These are phyloP conservation scores for Volucella inflata DNA, from an alignment of 2,888 invertebrate genomes.

Conservation along the genomic window DNA sequence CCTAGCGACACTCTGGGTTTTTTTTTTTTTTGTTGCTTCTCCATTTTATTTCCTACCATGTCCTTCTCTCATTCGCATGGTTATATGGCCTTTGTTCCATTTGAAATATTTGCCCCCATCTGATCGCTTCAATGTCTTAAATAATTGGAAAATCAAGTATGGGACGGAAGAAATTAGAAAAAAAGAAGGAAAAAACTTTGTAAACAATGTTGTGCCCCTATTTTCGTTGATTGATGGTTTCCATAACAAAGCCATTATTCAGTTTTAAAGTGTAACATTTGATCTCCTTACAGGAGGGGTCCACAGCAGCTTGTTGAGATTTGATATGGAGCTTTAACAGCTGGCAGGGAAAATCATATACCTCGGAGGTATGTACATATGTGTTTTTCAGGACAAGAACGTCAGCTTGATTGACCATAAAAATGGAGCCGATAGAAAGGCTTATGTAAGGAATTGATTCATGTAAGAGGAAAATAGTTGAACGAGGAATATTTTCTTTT, in stretches of 20 bases:
- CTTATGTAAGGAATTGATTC: no score
- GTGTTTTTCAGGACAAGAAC: neutral
- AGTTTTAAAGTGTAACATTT: conserved; percentile 63
- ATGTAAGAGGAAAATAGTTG: no score
- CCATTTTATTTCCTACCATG: neutral
- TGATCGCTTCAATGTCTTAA: conserved; percentile 46
- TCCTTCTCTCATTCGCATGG: neutral
- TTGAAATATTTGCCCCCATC: conserved; percentile 28
- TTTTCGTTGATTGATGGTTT: conserved; percentile 69
- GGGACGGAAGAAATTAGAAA: conserved; percentile 22
- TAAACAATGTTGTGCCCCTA: conserved; percentile 39
- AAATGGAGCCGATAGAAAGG: no score
- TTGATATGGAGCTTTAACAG: neutral
- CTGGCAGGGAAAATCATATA: neutral
- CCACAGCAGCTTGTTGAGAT: conserved; percentile 15
- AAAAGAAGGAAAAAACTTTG: conserved; percentile 38
- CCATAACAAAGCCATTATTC: conserved; percentile 66
- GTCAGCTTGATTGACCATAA: conserved; percentile 1
- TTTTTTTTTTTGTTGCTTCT: conserved; percentile 14
- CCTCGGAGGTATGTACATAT: no score
- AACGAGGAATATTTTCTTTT: no score
- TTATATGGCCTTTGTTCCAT: neutral
- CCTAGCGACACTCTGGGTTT: conserved; percentile 60
- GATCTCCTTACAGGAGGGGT: conserved; percentile 24
- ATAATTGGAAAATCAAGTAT: conserved; percentile 70